Conservation (phyloP, 92 coral and sea anemone species). For the Siderastrea radians region DNA sequence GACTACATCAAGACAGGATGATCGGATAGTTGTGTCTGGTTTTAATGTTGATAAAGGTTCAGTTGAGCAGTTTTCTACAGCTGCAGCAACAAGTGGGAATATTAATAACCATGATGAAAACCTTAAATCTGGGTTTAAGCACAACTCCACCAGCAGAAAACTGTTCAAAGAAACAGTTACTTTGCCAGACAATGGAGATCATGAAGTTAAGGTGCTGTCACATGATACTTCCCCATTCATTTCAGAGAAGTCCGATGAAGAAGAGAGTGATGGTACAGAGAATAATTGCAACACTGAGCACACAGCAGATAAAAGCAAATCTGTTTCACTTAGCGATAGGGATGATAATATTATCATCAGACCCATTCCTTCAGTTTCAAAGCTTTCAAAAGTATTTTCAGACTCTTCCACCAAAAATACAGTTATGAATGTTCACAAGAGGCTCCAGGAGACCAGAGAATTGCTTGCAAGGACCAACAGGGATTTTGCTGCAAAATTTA, state of each 20-base stretch:
- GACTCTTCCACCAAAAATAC: conserved; percentile 83
- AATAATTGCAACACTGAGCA: not conserved
- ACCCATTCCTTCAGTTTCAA: conserved; percentile 59
- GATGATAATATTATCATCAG: conserved; percentile 43
- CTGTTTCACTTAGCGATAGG: conserved; percentile 10
- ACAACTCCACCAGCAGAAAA: conserved; percentile 10
- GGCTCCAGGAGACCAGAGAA: conserved; percentile 82
- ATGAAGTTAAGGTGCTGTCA: not conserved
- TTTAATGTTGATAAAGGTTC: conserved; percentile 19
- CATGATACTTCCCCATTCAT: not conserved
- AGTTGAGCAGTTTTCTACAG: not conserved
- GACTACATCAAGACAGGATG: not conserved
- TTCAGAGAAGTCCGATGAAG: conserved; percentile 59
- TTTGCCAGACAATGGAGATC: not conserved
- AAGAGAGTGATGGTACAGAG: not conserved
- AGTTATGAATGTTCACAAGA: conserved; percentile 84
- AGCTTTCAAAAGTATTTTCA: conserved; percentile 65
- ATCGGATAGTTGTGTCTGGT: conserved; percentile 36
- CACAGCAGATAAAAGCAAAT: conserved; percentile 11
- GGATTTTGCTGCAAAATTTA: conserved; percentile 77
- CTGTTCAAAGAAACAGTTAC: conserved; percentile 5
- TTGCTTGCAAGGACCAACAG: conserved; percentile 77
- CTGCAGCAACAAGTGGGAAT: not conserved
- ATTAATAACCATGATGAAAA: not conserved
- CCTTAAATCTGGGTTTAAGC: not conserved